Conservation (phyloP, 1,140 invertebrate species). For the Cephus cinctus region DNA sequence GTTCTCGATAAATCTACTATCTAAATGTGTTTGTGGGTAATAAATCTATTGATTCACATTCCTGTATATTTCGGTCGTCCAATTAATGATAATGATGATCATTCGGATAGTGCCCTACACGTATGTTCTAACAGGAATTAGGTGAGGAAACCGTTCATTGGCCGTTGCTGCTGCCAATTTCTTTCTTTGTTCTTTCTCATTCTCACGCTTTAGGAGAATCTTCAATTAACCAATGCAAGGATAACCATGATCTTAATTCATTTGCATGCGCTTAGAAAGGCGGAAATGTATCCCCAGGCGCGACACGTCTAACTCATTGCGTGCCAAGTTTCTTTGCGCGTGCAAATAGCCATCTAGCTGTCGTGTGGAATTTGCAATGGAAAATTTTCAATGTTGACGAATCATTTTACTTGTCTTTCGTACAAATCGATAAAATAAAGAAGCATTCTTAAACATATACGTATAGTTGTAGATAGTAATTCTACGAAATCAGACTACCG, state of each 20-base stretch:
- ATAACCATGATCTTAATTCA: too few relatives aligned
- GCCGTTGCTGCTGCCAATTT: conserved; percentile 9
- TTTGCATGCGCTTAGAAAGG: conserved; percentile 34
- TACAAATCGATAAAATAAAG: neutral
- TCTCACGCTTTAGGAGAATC: too few relatives aligned
- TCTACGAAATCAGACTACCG: too few relatives aligned
- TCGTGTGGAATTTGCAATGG: conserved; percentile 18
- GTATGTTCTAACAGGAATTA: conserved; percentile 10
- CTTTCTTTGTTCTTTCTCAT: conserved; percentile 9
- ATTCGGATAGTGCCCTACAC: too few relatives aligned
- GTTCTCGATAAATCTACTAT: too few relatives aligned
- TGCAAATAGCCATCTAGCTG: conserved; percentile 7
- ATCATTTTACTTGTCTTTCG: neutral
- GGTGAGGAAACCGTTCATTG: conserved; percentile 12
- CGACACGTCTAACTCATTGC: conserved; percentile 10
- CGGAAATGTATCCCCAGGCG: conserved; percentile 23
- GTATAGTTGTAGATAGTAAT: neutral
- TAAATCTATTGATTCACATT: too few relatives aligned
- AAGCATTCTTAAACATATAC: neutral
- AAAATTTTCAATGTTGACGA: neutral
- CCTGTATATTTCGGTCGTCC: too few relatives aligned
- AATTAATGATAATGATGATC: too few relatives aligned
- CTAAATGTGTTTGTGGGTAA: too few relatives aligned
- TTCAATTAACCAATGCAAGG: too few relatives aligned
- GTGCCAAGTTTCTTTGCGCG: conserved; percentile 13